Evolutionary conservation across 2,888 invertebrate species (phyloP), one percentile per base, ranked within the genome.

Genomic region (Muschampia staudingeri): DNA sequence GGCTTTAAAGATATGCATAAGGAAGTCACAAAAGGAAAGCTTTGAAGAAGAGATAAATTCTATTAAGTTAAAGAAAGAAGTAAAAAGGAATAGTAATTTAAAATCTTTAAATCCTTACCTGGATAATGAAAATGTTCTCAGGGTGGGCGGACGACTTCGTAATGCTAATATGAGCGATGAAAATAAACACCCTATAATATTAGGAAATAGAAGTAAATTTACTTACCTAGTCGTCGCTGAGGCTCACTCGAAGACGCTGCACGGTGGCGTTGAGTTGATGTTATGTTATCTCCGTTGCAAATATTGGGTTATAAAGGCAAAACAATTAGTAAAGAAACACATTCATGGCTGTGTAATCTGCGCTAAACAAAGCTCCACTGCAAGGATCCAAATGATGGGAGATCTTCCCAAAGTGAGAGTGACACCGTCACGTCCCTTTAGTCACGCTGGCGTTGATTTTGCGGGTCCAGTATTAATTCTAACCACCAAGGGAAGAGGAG

Each of bases 71-170:
- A 56, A 56, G 56, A 56, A 56, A 56, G 56, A 56, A 19, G 56
- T 56, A 9, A 56, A 56, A 9, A 56, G 2, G 9, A 19, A 7
- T 56, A 56, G 56, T 56, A 16, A 16, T 9, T 9, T 56, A 56
- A 56, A 56, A 56, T 56, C 56, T 8, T 56, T 56, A 19, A 56
- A 56, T 56, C 8, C 56, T 19, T 56, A 56, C 56, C 19, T 56
- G 19, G 56, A 56, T 8, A 0, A 19, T 0, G 56, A 56, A 19
- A 3, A 56, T 19, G 19, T 56, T 2, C 56, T 56, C 56, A 56
- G 56, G 56, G 56, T 56, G 56, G 56, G 56, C 56, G 56, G 56
- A 56, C 56, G 56, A 3, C 56, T 56, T 56, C 56, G 56, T 7
- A 56, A 56, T 3, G 56, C 56, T 0, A 19, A 56, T 9, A 56